Percentiles rank a stretch among this genome's conserved stretches.
phyloP scores from a whole-genome alignment of 2,888 invertebrate species.

The Drosophila buzzatii region DNA sequence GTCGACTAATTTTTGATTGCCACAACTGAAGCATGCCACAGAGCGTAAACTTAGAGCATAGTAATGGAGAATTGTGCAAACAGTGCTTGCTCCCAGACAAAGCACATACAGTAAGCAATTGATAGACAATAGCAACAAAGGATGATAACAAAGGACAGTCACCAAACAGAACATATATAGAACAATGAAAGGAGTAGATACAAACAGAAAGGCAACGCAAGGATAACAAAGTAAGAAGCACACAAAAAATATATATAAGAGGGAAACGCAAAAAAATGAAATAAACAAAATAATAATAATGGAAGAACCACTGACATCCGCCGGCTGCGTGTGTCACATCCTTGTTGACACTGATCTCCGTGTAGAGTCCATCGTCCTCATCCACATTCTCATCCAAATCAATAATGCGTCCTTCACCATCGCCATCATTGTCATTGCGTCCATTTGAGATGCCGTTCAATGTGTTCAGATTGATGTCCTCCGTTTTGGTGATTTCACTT shows the following conservation, averaged over 20 bases:
- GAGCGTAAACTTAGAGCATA: conserved; percentile 34
- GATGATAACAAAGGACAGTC: conserved; percentile 25
- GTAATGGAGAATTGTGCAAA: conserved; percentile 39
- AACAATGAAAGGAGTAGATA: conserved; percentile 41
- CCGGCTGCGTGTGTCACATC: conserved; percentile 66
- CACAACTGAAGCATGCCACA: conserved; percentile 35
- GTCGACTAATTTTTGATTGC: conserved; percentile 1
- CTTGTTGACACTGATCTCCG: conserved; percentile 45
- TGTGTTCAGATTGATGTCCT: neutral
- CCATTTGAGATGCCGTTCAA: neutral
- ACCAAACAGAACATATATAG: conserved; percentile 12
- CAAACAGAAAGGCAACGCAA: conserved; percentile 23
- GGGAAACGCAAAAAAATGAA: conserved; percentile 29
- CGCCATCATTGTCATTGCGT: conserved; percentile 18
- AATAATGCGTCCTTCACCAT: conserved; percentile 22
- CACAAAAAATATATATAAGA: conserved; percentile 17
- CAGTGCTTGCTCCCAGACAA: conserved; percentile 22
- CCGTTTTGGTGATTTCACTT: neutral
- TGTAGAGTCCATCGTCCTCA: conserved; percentile 55
- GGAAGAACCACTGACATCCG: conserved; percentile 84
- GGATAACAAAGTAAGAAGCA: conserved; percentile 25
- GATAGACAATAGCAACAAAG: conserved; percentile 33
- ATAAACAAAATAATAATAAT: conserved; percentile 27
- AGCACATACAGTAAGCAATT: conserved; percentile 7
- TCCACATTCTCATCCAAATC: conserved; percentile 27